These are phyloP conservation scores for Caracal caracal DNA, from an alignment of 2,113 vertebrate species.

Conservation along the genomic window DNA sequence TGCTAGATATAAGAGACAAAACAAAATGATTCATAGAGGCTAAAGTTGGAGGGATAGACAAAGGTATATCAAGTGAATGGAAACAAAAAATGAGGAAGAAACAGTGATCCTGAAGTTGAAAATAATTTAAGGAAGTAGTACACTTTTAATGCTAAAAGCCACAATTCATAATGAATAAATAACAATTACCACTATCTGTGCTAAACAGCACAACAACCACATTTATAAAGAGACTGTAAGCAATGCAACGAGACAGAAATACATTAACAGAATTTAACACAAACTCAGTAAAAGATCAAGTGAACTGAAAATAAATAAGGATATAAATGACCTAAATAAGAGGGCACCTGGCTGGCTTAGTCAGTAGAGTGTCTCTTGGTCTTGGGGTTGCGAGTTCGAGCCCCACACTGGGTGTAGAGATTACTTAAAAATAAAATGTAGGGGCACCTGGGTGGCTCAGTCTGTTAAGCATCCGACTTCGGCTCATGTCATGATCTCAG, in stretches of 20 bases:
- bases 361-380: background rate
- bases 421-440: background rate
- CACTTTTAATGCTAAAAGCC: background rate
- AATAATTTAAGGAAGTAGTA: background rate
- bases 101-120: background rate
- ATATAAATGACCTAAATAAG: background rate
- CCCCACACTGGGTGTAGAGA: background rate
- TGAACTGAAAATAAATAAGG: slow-evolving; percentile 1
- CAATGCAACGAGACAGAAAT: background rate
- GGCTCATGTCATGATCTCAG: no score
- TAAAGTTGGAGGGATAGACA: background rate
- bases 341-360: background rate
- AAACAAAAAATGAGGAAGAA: background rate
- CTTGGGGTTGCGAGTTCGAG: background rate
- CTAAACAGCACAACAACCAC: background rate
- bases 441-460: no score
- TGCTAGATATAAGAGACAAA: background rate
- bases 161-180: background rate
- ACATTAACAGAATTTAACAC: background rate
- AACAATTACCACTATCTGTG: background rate
- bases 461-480: no score
- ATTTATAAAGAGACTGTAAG: background rate
- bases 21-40: background rate
- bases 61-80: background rate
- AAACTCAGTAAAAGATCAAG: background rate